Base-by-base conservation (phyloP, 1,140 invertebrate genomes). In the Aculops lycopersici region DNA sequence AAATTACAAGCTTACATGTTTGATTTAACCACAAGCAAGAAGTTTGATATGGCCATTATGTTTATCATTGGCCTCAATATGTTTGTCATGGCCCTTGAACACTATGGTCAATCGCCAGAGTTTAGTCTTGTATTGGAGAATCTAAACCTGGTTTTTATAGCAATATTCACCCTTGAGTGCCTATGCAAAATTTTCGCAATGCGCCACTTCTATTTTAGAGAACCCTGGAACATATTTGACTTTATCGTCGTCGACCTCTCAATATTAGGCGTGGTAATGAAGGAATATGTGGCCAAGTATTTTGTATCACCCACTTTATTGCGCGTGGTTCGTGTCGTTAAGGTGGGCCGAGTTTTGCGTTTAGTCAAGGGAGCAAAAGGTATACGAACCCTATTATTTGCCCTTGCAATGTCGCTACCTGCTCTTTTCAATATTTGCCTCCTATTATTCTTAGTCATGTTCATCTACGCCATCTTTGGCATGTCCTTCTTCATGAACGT, bases 401-500 rank as follows among this genome's bases (percentile, higher is more conserved):
- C 86, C 45, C 63, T 97, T 53, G 84, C 84, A 50, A 94, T 95
- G 74, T 92, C 84, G 49, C 64, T 94, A 54, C 86, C 84, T 48
- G 88, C 86, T 45, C 69, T 94, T 38, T 90, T 95, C 66, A 95
- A 95, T 65, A 95, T 95, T 60, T 92, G 84, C 56, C 69, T 94
- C 51, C 67, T 95, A 50, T 70, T 95, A 47, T 92, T 92, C 60
- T 67, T 95, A 49, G 81, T 94, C 49, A 92, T 95, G 79, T 95
- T 94, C 62, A 94, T 95, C 58, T 95, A 92, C 58, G 83, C 84
- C 49, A 92, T 90, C 53, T 92, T 94, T 58, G 86, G 88, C 44
- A 95, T 95, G 86, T 90, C 81, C 37, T 94, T 94, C 66, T 95
- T 95, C 62, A 90, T 86, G 80, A 74, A 86, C 59, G 83, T 92